Conservation (phyloP, 2,888 invertebrate genomes). For the Drosophila pseudotalamancana region DNA sequence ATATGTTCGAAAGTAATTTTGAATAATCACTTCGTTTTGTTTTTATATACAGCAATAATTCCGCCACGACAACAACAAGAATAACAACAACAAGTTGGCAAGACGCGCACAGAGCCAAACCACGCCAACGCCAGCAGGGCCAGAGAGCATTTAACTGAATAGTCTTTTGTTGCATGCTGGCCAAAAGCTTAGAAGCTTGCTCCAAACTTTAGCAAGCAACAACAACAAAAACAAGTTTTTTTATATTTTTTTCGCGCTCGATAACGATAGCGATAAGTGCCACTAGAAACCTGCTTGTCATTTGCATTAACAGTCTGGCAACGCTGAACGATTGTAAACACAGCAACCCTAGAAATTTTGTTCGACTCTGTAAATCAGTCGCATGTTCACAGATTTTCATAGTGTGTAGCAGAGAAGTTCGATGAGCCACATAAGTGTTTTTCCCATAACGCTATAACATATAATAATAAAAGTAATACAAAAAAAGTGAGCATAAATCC, state of each 20-base stretch:
- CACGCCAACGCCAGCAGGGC: slow-evolving; percentile 47
- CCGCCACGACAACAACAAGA: slow-evolving; percentile 49
- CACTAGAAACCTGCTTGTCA: slow-evolving; percentile 15
- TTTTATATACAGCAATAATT: slow-evolving; percentile 41
- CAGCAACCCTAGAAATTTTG: slow-evolving; percentile 44
- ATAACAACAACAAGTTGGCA: slow-evolving; percentile 45
- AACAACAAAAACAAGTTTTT: slow-evolving; percentile 51
- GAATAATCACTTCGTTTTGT: slow-evolving; percentile 48
- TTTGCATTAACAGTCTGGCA: slow-evolving; percentile 20
- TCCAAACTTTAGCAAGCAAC: slow-evolving; percentile 25
- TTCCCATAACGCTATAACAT: slow-evolving; percentile 23
- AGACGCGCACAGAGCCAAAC: slow-evolving; percentile 30
- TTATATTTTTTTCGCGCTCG: slow-evolving; percentile 48
- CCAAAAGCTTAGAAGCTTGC: slow-evolving; percentile 52
- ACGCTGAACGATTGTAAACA: neutral
- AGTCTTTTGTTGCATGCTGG: slow-evolving; percentile 61
- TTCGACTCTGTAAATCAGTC: slow-evolving; percentile 36
- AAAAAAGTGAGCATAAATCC: neutral
- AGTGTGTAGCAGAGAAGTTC: slow-evolving; percentile 18
- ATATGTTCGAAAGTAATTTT: slow-evolving; percentile 55
- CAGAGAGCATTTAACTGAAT: slow-evolving; percentile 63
- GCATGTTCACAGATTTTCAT: slow-evolving; percentile 43
- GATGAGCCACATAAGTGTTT: slow-evolving; percentile 57
- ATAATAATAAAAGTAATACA: neutral
- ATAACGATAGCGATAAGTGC: slow-evolving; percentile 39